phyloP scores from a whole-genome alignment of 2,113 vertebrate species.

The Lepus timidus region DNA sequence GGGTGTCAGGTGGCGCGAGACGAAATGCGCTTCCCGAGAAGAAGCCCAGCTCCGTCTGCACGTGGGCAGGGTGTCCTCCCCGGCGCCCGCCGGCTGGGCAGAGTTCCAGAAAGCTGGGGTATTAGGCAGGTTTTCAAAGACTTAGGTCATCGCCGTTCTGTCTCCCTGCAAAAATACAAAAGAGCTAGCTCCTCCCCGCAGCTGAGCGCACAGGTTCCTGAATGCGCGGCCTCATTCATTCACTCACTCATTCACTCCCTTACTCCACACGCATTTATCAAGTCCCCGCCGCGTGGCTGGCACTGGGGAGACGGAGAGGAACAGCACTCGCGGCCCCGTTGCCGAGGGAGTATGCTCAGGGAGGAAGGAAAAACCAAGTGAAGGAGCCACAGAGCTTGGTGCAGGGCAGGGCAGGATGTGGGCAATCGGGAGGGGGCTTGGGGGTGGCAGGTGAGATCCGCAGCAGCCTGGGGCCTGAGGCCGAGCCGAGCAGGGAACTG shows the following conservation, averaged over 20 bases:
- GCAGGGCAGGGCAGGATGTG: accelerated
- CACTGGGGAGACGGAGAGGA: constrained; percentile 50
- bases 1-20: constrained; percentile 19
- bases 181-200: constrained; percentile 5
- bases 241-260: constrained; percentile 61
- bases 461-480: not conserved
- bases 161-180: constrained; percentile 30
- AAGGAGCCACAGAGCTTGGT: not conserved
- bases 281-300: not conserved
- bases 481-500: not conserved
- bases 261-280: constrained; percentile 69
- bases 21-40: constrained; percentile 41
- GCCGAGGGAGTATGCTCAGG: constrained; percentile 56
- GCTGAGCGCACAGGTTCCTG: constrained; percentile 24
- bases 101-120: constrained; percentile 62
- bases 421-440: not conserved
- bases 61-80: not conserved
- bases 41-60: not conserved
- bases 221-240: constrained; percentile 71
- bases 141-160: not conserved
- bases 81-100: constrained; percentile 1
- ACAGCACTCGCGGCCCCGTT: not conserved
- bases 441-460: accelerated
- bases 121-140: constrained; percentile 65
- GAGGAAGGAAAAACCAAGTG: not conserved